phyloP scores from a whole-genome alignment of 2,113 vertebrate genomes.

The Petrocephalus microphthalmus region DNA sequence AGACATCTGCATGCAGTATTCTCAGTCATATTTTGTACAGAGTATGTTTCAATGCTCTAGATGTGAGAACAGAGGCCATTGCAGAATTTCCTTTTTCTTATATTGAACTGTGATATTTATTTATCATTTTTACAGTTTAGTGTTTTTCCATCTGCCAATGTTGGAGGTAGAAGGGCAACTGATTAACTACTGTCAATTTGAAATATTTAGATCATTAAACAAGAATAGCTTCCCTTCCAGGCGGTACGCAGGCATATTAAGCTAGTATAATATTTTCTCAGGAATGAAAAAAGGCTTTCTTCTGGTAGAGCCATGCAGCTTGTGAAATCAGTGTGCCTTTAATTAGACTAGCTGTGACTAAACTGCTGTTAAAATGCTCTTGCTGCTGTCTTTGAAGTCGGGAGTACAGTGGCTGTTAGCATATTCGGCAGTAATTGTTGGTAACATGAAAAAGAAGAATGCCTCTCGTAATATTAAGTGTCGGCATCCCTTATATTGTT shows the following conservation, averaged over 20 bases:
- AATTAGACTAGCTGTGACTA: constrained; percentile 70
- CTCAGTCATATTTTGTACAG: background rate
- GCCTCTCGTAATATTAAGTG: constrained; percentile 30
- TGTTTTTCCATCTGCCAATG: background rate
- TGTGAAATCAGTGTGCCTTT: constrained; percentile 61
- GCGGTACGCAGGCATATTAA: background rate
- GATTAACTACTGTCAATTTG: background rate
- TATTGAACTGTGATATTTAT: background rate
- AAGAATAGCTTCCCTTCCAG: background rate
- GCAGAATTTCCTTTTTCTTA: background rate
- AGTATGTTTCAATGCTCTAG: background rate
- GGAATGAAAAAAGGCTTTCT: constrained; percentile 38
- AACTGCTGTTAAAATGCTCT: constrained; percentile 63
- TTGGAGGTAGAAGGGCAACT: background rate
- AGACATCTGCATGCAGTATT: background rate
- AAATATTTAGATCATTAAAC: constrained; percentile 18
- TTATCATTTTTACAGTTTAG: background rate
- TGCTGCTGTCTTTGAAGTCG: constrained; percentile 21
- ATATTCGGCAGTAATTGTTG: constrained; percentile 18
- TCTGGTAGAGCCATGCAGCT: constrained; percentile 45
- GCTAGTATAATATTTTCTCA: constrained; percentile 6
- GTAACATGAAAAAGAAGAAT: constrained; percentile 26
- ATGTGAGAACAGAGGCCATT: background rate
- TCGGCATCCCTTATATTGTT: constrained; percentile 15
- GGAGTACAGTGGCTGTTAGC: constrained; percentile 16